Conservation (phyloP, 2,888 invertebrate species). For the Metopia argyrocephala region DNA sequence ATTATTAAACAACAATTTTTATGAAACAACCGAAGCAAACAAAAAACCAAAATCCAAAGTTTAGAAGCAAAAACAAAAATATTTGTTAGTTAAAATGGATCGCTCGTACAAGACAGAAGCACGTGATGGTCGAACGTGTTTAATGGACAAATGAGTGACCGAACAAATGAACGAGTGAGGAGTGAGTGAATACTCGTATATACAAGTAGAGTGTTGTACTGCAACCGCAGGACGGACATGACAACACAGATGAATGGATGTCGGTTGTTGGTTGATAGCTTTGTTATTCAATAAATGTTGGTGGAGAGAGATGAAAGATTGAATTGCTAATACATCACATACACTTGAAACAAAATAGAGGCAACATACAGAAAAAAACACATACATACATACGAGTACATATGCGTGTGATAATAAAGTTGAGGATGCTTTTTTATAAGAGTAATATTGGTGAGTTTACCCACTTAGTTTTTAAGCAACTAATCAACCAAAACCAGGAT, state of each 20-base stretch:
- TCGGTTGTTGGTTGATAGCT: slow-evolving; percentile 20
- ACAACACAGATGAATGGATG: background rate
- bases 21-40: background rate
- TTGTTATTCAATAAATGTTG: slow-evolving; percentile 45
- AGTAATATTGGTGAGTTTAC: background rate
- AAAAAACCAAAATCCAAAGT: background rate
- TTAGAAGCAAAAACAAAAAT: background rate
- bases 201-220: background rate
- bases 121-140: slow-evolving; percentile 75
- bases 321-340: too few species aligned
- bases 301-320: too few species aligned
- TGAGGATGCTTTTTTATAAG: background rate
- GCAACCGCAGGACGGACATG: background rate
- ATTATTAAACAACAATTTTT: background rate
- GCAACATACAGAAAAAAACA: too few species aligned
- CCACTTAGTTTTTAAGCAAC: background rate
- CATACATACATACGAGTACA: background rate
- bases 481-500: slow-evolving; percentile 58
- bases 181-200: slow-evolving; percentile 26
- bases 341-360: too few species aligned
- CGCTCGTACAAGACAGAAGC: slow-evolving; percentile 75
- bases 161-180: slow-evolving; percentile 5
- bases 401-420: background rate
- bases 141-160: slow-evolving; percentile 57
- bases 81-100: slow-evolving; percentile 73